Evolutionary conservation across 2,888 invertebrate species (phyloP), one percentile per base, ranked within the genome.

Genomic region (Lysandra bellargus): DNA sequence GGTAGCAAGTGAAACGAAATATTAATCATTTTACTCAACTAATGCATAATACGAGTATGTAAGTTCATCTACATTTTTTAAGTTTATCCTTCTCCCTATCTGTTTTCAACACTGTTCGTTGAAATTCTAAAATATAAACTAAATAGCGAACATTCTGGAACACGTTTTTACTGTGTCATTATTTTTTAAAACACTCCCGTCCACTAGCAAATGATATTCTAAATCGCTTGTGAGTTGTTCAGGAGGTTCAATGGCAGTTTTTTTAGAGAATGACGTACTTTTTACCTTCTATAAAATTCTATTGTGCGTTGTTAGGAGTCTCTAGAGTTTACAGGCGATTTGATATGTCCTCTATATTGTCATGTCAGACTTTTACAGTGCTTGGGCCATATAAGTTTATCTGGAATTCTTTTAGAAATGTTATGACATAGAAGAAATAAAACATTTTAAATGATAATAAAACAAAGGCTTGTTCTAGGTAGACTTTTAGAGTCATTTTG

Each of bases 241-340:
- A 6, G 37, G 33, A 57, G 53, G 76, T 76, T 76, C 76, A 76
- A 57, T 76, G 57, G 57, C 17, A 76, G 76, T 57, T 23, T 76
- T 75, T 76, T 74, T 23, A 30, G 74, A 61, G 80, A 79, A 81
- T 80, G 78, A 80, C 79, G 80, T 79, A 81, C 74, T 82, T 82
- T 57, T 81, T 83, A 82, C 81, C 80, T 80, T 78, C 80, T 81
- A 83, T 83, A 81, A 82, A 82, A 82, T 83, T 82, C 81, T 81
- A 82, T 82, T 82, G 82, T 81, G 81, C 79, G 80, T 81, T 83
- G 82, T 82, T 81, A 82, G 81, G 78, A 78, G 79, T 80, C 80
- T 81, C 80, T 79, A 79, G 80, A 81, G 80, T 81, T 82, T 81
- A 81, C 81, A 83, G 79, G 80, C 80, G 80, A 82, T 82, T 80